phyloP scores from a whole-genome alignment of 2,888 invertebrate species.

The Zeuzera pyrina region DNA sequence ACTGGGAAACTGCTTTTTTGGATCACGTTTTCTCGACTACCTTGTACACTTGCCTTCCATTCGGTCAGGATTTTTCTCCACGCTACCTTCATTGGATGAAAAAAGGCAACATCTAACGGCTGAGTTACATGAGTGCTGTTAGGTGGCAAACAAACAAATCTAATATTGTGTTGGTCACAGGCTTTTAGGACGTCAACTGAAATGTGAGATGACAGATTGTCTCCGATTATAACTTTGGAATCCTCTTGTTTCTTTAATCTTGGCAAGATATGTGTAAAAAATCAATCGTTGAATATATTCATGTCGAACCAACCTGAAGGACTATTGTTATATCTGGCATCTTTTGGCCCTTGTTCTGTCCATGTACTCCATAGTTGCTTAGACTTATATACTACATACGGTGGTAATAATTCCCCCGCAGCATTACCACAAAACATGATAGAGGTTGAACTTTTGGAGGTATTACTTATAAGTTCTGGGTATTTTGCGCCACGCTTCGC shows the following conservation, averaged over 20 bases:
- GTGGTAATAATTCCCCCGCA: conserved; percentile 20
- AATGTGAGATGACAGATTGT: too few species aligned
- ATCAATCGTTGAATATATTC: conserved; percentile 15
- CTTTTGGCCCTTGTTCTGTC: conserved; percentile 21
- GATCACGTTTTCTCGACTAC: background rate
- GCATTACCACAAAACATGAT: conserved; percentile 26
- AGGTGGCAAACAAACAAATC: too few species aligned
- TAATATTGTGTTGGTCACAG: too few species aligned
- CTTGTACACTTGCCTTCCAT: background rate
- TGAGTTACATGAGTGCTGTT: too few species aligned
- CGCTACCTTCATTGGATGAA: background rate
- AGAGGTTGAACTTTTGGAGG: conserved; percentile 20
- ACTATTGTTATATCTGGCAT: conserved; percentile 26
- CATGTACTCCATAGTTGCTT: conserved; percentile 26
- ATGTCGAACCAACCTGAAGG: conserved; percentile 19
- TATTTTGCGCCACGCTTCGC: conserved; percentile 20
- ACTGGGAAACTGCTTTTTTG: background rate
- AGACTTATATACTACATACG: conserved; percentile 25
- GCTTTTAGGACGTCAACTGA: too few species aligned
- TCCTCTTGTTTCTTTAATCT: too few species aligned
- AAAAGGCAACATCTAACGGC: background rate
- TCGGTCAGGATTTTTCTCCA: background rate
- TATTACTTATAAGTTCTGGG: conserved; percentile 23
- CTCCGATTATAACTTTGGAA: too few species aligned
- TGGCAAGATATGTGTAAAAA: too few species aligned